phyloP scores from a whole-genome alignment of 2,888 invertebrate genomes.

The Meandrusa payeni region DNA sequence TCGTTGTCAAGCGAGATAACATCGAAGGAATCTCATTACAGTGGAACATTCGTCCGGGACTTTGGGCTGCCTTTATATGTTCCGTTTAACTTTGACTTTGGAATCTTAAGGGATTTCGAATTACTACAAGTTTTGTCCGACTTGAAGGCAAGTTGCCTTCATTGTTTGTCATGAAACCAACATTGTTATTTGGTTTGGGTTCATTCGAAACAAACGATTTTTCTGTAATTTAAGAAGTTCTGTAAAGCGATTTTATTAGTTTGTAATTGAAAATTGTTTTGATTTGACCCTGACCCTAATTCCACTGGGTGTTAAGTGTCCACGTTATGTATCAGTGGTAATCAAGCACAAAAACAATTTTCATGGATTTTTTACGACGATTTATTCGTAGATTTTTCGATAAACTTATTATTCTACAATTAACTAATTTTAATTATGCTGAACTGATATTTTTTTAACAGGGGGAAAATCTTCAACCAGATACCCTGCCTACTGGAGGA shows the following conservation, averaged over 20 bases:
- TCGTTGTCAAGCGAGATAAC: constrained; percentile 74
- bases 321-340: too few relatives aligned
- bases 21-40: constrained; percentile 76
- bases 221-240: background rate
- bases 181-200: constrained; percentile 18
- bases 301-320: too few relatives aligned
- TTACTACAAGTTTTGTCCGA: constrained; percentile 38
- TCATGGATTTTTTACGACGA: too few relatives aligned
- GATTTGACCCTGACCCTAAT: background rate
- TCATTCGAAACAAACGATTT: background rate
- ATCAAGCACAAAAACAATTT: too few relatives aligned
- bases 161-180: constrained; percentile 26
- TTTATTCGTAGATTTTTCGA: too few relatives aligned
- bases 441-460: too few relatives aligned
- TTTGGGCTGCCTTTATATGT: constrained; percentile 52
- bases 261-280: background rate
- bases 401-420: too few relatives aligned
- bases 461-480: too few relatives aligned
- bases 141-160: constrained; percentile 8
- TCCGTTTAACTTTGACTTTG: constrained; percentile 49
- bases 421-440: too few relatives aligned
- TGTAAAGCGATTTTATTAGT: background rate
- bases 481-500: too few relatives aligned
- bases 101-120: constrained; percentile 54
- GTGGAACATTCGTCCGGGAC: constrained; percentile 55